phyloP scores from a whole-genome alignment of 1,140 invertebrate genomes.

The Solenopsis invicta region DNA sequence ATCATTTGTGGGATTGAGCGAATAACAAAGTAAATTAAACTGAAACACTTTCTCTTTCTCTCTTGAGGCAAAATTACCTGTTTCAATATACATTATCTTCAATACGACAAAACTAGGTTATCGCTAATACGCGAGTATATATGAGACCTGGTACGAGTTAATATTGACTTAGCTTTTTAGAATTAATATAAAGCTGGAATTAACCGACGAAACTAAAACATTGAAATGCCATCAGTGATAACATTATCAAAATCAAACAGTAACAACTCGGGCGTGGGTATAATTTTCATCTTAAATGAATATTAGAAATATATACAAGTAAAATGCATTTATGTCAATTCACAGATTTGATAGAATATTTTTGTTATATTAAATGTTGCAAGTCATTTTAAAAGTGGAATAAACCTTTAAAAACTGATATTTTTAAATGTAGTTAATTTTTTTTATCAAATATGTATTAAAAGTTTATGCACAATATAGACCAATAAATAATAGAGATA shows the following conservation, averaged over 20 bases:
- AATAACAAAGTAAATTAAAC: slow-evolving; percentile 9
- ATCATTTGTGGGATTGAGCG: slow-evolving; percentile 14
- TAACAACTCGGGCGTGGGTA: background rate
- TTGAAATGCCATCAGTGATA: slow-evolving; percentile 14
- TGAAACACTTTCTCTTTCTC: background rate
- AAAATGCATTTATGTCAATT: background rate
- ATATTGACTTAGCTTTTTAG: slow-evolving; percentile 59
- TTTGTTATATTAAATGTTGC: background rate
- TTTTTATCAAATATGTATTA: background rate
- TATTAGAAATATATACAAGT: background rate
- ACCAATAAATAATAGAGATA: background rate
- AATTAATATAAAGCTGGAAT: slow-evolving; percentile 19
- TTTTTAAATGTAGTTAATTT: background rate
- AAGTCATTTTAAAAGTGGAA: background rate
- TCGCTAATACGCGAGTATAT: background rate
- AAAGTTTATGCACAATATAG: background rate
- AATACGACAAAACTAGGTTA: slow-evolving; percentile 58
- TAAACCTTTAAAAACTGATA: background rate
- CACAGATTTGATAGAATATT: background rate
- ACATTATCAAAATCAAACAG: slow-evolving; percentile 40
- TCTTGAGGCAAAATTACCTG: background rate
- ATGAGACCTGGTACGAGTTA: slow-evolving; percentile 29
- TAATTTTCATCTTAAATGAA: background rate
- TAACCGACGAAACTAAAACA: slow-evolving; percentile 1
- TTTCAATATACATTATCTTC: background rate